Percentiles rank a stretch among this genome's conserved stretches.
phyloP scores from a whole-genome alignment of 2,888 invertebrate species.

The Ormyrus thymus region DNA sequence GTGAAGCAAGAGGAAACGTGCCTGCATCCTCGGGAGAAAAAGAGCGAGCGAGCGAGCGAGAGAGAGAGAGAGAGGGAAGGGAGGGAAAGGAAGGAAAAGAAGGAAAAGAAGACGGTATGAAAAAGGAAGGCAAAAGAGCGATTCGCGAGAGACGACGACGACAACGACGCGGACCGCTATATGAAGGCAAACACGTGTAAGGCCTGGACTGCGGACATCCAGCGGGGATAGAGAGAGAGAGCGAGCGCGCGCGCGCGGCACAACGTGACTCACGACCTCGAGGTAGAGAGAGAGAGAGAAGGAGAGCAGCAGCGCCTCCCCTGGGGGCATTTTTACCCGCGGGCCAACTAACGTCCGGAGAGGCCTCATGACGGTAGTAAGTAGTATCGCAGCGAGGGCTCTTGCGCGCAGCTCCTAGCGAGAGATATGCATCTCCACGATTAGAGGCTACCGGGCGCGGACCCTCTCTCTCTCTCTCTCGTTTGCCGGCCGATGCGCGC shows the following conservation, averaged over 20 bases:
- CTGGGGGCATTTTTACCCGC: slow-evolving; percentile 43
- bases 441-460: slow-evolving; percentile 32
- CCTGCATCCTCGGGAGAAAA: background rate
- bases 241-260: background rate
- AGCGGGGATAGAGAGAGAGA: slow-evolving; percentile 3
- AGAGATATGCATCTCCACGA: slow-evolving; percentile 50
- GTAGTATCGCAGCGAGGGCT: slow-evolving; percentile 25
- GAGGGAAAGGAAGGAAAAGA: background rate
- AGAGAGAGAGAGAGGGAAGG: background rate
- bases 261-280: slow-evolving; percentile 56
- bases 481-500: background rate
- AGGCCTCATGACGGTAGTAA: slow-evolving; percentile 35
- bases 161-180: slow-evolving; percentile 49
- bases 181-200: slow-evolving; percentile 51
- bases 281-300: background rate
- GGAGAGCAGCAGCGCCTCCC: slow-evolving; percentile 24
- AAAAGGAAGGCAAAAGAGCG: slow-evolving; percentile 1
- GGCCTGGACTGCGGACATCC: background rate
- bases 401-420: background rate
- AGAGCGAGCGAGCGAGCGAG: background rate
- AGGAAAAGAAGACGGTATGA: background rate
- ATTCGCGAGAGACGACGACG: slow-evolving; percentile 6
- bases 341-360: slow-evolving; percentile 45
- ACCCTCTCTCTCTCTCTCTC: slow-evolving; percentile 20
- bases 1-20: no score